phyloP scores from a whole-genome alignment of 2,113 vertebrate species.

The Drymodes brunneopygia region DNA sequence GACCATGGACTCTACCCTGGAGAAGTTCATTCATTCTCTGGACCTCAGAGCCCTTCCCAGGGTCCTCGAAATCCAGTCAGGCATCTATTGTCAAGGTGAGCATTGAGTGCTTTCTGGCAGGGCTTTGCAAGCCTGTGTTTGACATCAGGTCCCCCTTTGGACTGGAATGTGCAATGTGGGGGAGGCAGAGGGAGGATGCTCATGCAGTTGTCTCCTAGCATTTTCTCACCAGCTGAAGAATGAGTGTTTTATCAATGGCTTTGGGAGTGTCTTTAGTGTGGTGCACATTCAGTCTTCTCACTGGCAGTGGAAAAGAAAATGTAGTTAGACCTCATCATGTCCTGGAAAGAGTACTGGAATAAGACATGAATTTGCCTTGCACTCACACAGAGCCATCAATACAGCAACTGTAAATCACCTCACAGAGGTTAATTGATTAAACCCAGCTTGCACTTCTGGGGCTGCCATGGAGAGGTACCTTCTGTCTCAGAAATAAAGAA shows the following conservation, averaged over 20 bases:
- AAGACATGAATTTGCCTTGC: neutral
- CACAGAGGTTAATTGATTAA: neutral
- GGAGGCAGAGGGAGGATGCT: neutral
- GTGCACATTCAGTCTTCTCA: neutral
- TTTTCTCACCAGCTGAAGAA: neutral
- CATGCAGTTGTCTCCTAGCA: neutral
- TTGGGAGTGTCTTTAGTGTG: neutral
- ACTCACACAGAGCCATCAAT: neutral
- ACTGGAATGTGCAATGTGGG: neutral
- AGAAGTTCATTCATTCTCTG: constrained; percentile 77
- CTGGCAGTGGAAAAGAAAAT: neutral
- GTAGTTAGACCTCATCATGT: neutral
- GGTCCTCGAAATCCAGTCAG: constrained; percentile 83
- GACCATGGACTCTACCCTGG: constrained; percentile 74
- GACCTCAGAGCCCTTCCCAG: constrained; percentile 78
- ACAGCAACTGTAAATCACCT: neutral
- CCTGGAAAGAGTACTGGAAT: neutral
- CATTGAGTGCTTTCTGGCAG: neutral
- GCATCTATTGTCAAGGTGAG: constrained; percentile 84
- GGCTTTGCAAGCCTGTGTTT: neutral
- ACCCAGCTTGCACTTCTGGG: neutral
- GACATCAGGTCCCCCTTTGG: neutral
- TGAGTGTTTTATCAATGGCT: neutral
- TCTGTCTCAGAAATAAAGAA: neutral
- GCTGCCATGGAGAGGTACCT: neutral